Evolutionary conservation across 2,888 invertebrate species (phyloP), one percentile per base, ranked within the genome.

Genomic region (Eupithecia pulchellata): DNA sequence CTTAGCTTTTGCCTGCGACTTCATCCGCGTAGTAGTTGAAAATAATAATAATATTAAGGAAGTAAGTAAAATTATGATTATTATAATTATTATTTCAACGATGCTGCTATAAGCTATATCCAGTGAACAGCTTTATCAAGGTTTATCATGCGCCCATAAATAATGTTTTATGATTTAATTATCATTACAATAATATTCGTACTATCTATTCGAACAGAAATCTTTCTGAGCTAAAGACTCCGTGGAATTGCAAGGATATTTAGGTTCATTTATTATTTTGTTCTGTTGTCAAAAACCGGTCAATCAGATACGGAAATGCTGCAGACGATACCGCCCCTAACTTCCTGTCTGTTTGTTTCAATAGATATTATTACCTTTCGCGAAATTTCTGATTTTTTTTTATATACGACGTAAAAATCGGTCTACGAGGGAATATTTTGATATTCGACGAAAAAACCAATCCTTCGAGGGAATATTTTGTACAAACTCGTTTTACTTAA

Each of bases 291-390:
- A 52, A 60, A n/a, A 65, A 63, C 66, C 72, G 70, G 39, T 64
- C 71, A 76, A 75, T 72, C 71, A 72, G 64, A 72, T 34, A 73
- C 72, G 63, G 39, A 60, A 60, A 17, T 60, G 67, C 61, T 67
- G 64, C 64, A 63, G 76, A 76, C 66, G 73, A 72, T 76, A 76
- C 69, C 62, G 66, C 64, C 71, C 71, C 74, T 72, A 66, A 78
- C 76, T 74, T 78, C 78, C 78, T 75, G 76, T 73, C 70, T 57
- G 65, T 52, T 69, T 64, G 65, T 66, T 66, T 73, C 76, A 77
- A 75, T 75, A 72, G 71, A 69, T 47, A n/a, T 60, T 74, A 74
- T 75, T 77, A 76, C 76, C 75, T 71, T 64, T 57, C 11, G 61
- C 52, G 69, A 75, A 47, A 47, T 47, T n/a, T 9, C n/a, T 47